These are phyloP conservation scores for Limosa lapponica DNA, from an alignment of 2,797 vertebrate genomes.

Conservation along the genomic window DNA sequence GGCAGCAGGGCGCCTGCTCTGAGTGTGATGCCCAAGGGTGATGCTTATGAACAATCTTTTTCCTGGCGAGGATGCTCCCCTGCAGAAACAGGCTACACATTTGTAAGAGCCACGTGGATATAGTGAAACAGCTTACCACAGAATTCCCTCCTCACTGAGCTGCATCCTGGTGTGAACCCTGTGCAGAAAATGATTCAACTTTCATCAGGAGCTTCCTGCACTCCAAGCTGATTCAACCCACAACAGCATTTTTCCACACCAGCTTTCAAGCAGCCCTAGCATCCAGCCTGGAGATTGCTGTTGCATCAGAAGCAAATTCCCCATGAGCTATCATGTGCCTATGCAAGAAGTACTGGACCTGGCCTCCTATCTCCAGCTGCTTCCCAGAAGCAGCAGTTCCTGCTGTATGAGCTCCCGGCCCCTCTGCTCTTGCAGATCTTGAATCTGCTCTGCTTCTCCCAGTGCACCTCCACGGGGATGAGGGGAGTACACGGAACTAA, in stretches of 20 bases:
- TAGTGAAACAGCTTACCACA: not conserved
- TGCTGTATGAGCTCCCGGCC: fast-evolving
- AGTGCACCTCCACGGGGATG: not conserved
- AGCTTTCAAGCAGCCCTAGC: not conserved
- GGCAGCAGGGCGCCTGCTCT: not conserved
- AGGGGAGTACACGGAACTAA: not conserved
- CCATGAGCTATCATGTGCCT: fast-evolving
- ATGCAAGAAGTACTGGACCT: not conserved
- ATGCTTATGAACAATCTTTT: not conserved
- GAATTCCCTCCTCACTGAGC: not conserved
- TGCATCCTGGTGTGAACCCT: not conserved
- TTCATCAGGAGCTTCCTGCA: not conserved
- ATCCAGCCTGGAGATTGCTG: not conserved
- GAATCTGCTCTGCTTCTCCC: not conserved
- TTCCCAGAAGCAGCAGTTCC: not conserved
- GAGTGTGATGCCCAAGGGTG: not conserved
- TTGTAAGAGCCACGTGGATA: not conserved
- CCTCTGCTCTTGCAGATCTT: not conserved
- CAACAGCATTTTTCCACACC: not conserved
- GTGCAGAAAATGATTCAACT: not conserved
- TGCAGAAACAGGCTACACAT: not conserved
- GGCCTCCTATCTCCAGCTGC: not conserved
- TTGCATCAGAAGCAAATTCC: not conserved
- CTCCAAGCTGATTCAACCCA: not conserved
- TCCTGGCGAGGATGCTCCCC: not conserved